phyloP scores from a whole-genome alignment of 2,113 vertebrate genomes.

The Anolis sagrei region DNA sequence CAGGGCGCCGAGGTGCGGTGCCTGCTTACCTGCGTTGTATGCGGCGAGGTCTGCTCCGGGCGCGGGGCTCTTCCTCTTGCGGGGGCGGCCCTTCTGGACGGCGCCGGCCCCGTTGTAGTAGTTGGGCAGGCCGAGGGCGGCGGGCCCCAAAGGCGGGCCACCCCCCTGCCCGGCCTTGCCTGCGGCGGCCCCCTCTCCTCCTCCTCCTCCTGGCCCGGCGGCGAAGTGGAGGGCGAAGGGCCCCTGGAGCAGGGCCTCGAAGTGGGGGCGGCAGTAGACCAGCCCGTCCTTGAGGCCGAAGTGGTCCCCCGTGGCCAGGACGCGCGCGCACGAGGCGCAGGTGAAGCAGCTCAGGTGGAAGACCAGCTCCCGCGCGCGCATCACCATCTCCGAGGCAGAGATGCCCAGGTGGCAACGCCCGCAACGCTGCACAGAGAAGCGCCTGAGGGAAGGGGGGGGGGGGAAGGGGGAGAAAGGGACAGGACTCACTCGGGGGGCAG shows the following conservation, averaged over 20 bases:
- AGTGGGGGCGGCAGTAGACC: constrained; percentile 98
- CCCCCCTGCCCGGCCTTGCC: constrained; percentile 88
- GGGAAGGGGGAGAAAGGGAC: too few species aligned
- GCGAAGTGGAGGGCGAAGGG: constrained; percentile 94
- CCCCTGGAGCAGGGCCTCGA: constrained; percentile 98
- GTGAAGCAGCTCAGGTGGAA: constrained; percentile 99
- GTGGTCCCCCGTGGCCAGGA: constrained; percentile 98
- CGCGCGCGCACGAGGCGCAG: constrained; percentile 98
- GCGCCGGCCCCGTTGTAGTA: constrained; percentile 98
- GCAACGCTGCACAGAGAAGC: constrained; percentile 98
- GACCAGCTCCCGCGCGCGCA: constrained; percentile 97
- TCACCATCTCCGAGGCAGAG: constrained; percentile 99
- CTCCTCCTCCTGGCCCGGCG: constrained; percentile 90
- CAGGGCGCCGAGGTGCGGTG: too few species aligned
- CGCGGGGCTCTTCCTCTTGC: constrained; percentile 96
- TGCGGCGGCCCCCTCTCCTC: too few species aligned
- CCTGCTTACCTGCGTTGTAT: constrained; percentile 98
- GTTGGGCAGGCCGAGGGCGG: constrained; percentile 89
- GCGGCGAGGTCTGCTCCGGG: constrained; percentile 94
- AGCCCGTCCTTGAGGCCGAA: constrained; percentile 99
- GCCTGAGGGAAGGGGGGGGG: too few species aligned
- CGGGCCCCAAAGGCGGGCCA: constrained; percentile 81
- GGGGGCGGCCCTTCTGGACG: constrained; percentile 95
- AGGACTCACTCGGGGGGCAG: too few species aligned
- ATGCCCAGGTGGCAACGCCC: constrained; percentile 98